Base-by-base conservation (phyloP, 1,140 invertebrate genomes). In the Ceratina calcarata region DNA sequence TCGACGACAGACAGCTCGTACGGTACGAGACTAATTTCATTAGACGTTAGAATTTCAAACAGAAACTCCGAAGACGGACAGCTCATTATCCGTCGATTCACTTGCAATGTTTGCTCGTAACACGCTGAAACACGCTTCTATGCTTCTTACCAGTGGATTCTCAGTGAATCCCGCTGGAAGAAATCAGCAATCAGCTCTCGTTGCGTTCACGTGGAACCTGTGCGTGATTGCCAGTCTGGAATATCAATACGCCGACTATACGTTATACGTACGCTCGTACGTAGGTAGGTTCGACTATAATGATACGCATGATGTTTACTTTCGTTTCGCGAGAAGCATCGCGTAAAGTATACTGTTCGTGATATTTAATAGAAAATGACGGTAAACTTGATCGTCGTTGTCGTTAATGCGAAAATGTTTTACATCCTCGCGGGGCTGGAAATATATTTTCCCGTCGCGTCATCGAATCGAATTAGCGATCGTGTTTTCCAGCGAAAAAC, bases 121-220 rank as follows among this genome's bases (percentile, higher is more conserved):
- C n/a, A n/a, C n/a, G n/a, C n/a, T n/a, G n/a, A n/a, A n/a, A 60
- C 13, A 13, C 20, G 58, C 58, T 0, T 60, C 58, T 20, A 60
- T 6, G 58, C 24, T 60, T 22, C 7, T 22, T n/a, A 8, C 58
- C 13, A 10, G 1, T n/a, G 13, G 12, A 55, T 55, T n/a, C 53
- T 55, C 15, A 0, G 53, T 18, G 53, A 55, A n/a, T 55, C 53
- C 7, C 53, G 18, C 15, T n/a, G 18, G n/a, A 66, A 66, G 32
- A 16, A 66, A 49, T 16, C n/a, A 66, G 13, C 37, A 66, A 66
- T 66, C 37, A 49, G n/a, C 37, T 49, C n/a, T 22, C 64, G n/a
- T 16, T 20, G 20, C 64, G 64, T 49, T 66, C 64, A 22, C 20
- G 13, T 49, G 32, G 37, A 45, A 66, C 45, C 64, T 45, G 32